These are phyloP conservation scores for Bilobella aurantiaca DNA, from an alignment of 1,140 invertebrate species.

Conservation along the genomic window DNA sequence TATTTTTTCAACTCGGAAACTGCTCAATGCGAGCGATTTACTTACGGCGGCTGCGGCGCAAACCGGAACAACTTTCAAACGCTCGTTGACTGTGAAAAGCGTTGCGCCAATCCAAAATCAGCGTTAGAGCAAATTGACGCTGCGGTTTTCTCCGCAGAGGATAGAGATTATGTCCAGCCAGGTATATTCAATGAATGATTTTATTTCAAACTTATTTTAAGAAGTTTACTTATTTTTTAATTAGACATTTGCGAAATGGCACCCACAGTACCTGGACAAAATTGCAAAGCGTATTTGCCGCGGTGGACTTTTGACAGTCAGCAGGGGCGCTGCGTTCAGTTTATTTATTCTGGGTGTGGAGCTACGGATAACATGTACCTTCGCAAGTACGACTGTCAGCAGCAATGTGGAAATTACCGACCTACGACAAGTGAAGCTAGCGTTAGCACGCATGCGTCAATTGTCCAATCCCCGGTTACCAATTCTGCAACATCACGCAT, in stretches of 20 bases:
- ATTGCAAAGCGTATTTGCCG: constrained; percentile 23
- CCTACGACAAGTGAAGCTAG: background rate
- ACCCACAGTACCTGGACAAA: background rate
- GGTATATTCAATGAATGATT: background rate
- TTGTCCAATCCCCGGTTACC: no score
- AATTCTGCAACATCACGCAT: background rate
- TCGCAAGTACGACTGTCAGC: constrained; percentile 20
- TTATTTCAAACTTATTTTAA: background rate
- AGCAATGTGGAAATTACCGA: constrained; percentile 22
- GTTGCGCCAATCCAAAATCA: no score
- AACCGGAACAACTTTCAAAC: constrained; percentile 77
- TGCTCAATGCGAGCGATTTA: constrained; percentile 46
- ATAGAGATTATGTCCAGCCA: background rate
- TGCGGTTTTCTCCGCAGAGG: background rate
- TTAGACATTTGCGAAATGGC: constrained; percentile 13
- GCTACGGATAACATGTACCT: constrained; percentile 31
- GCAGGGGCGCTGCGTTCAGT: constrained; percentile 22
- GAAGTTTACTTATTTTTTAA: background rate
- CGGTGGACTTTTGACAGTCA: constrained; percentile 31
- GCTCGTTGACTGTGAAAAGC: constrained; percentile 61
- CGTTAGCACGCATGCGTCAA: no score
- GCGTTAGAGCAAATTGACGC: no score
- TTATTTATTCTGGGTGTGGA: constrained; percentile 32
- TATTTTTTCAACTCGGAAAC: constrained; percentile 19
- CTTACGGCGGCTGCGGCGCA: constrained; percentile 79